Conservation (phyloP, 2,888 invertebrate species). For the Steinernema carpocapsae region DNA sequence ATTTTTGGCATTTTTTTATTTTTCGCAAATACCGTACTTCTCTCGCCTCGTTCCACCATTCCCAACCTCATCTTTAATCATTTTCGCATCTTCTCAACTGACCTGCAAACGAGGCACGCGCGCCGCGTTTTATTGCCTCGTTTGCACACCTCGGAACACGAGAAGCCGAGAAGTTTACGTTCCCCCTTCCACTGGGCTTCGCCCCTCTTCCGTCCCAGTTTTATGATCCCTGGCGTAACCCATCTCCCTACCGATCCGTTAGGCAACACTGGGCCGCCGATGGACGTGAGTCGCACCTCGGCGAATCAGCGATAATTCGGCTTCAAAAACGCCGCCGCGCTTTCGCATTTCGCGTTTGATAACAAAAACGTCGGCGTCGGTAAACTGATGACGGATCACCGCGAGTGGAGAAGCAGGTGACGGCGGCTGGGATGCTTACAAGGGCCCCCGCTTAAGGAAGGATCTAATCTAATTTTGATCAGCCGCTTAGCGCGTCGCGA, state of each 20-base stretch:
- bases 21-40: not conserved
- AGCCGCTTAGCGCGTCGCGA: constrained; percentile 24
- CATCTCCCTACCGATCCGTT: not conserved
- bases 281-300: constrained; percentile 18
- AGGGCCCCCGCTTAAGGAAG: constrained; percentile 22
- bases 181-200: not conserved
- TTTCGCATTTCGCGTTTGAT: constrained; percentile 31
- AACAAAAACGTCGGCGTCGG: not conserved
- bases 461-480: constrained; percentile 11
- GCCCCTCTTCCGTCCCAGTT: not conserved
- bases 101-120: constrained; percentile 9
- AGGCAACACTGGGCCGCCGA: not conserved
- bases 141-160: constrained; percentile 13
- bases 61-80: not conserved
- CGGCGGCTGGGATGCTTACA: not conserved
- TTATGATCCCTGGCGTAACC: not conserved
- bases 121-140: constrained; percentile 2
- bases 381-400: constrained; percentile 19
- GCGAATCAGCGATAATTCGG: constrained; percentile 15
- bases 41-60: not conserved
- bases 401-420: constrained; percentile 33
- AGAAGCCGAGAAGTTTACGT: constrained; percentile 3
- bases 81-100: not conserved
- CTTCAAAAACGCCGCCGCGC: constrained; percentile 18
- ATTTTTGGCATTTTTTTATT: not conserved